These are phyloP conservation scores for Lycophotia porphyrea DNA, from an alignment of 2,888 invertebrate species.

Conservation along the genomic window DNA sequence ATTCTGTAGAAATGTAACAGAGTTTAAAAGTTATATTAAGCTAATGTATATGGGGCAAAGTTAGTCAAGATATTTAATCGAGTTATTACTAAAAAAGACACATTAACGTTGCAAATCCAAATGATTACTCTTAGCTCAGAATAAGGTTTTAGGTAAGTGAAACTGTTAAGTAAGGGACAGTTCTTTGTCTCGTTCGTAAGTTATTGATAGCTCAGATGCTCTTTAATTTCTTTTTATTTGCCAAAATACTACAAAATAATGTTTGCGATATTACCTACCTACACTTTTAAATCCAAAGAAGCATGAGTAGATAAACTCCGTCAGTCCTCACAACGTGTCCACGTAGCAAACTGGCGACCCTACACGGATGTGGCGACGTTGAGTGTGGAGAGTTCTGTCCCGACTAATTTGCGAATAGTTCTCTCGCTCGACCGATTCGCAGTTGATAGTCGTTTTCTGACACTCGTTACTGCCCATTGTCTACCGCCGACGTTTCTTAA, in stretches of 20 bases:
- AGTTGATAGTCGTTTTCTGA: conserved; percentile 77
- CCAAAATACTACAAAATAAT: background rate
- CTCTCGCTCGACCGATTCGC: conserved; percentile 75
- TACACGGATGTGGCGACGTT: conserved; percentile 78
- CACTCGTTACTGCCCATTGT: conserved; percentile 75
- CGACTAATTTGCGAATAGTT: conserved; percentile 86
- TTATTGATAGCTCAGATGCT: too few species aligned
- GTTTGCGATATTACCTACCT: background rate
- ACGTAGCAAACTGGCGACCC: conserved; percentile 59
- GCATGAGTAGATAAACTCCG: background rate
- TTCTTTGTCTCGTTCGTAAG: too few species aligned
- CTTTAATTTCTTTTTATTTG: background rate
- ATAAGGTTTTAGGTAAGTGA: background rate
- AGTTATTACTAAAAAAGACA: background rate
- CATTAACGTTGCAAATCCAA: background rate
- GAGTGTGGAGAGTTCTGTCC: conserved; percentile 78
- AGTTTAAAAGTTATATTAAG: background rate
- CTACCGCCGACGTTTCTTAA: conserved; percentile 62
- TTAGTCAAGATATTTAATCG: background rate
- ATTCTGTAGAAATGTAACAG: background rate
- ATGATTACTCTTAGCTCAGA: background rate
- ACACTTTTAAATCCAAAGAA: background rate
- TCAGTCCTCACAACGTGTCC: conserved; percentile 33
- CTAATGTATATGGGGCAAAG: background rate
- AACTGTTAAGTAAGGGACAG: too few species aligned